Evolutionary conservation across 2,113 vertebrate genomes (phyloP), one percentile per base, ranked within the genome.

Genomic region (Eptatretus burgeri): DNA sequence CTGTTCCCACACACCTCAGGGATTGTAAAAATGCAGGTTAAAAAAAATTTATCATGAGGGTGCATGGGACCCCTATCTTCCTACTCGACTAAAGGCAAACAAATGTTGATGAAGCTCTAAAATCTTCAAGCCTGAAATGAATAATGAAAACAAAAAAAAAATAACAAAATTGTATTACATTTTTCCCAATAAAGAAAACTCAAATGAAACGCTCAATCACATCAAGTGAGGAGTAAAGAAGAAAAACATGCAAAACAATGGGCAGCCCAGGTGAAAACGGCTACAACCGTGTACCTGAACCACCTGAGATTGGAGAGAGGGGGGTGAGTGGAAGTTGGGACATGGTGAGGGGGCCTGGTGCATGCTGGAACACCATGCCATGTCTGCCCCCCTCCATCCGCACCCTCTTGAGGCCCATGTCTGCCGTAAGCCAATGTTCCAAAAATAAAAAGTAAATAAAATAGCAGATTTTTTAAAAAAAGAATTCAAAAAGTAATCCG

Each of bases 351-450:
- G 27, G 27, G 27, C 27, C 27, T 41, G 82, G 85, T 71, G 86
- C 86, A 79, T 87, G 91, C 80, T 94, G 91, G 85, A 94, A 93
- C 79, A 91, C 86, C 79, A 93, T 81, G 77, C 86, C 89, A 79
- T 86, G 91, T 76, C 86, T 85, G 80, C 85, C 82, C 81, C 85
- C 85, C 77, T 95, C 89, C 80, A 95, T 87, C 76, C 89, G 84
- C 80, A 80, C 78, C 80, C 89, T 83, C 82, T 94, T 98, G 27
- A 86, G 82, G 82, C 79, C 85, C 89, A 83, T 98, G 88, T 98
- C 82, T 81, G 84, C 85, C 79, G 77, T 70, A 81, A 79, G 79
- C 78, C 78, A 81, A 77, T 80, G 77, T 41, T 2, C 27, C 27
- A 41, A 67, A n/a, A 0, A 0, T 66, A 65, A 68, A 67, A 65